Conservation (phyloP, 2,888 invertebrate species). For the Callinectes sapidus region DNA sequence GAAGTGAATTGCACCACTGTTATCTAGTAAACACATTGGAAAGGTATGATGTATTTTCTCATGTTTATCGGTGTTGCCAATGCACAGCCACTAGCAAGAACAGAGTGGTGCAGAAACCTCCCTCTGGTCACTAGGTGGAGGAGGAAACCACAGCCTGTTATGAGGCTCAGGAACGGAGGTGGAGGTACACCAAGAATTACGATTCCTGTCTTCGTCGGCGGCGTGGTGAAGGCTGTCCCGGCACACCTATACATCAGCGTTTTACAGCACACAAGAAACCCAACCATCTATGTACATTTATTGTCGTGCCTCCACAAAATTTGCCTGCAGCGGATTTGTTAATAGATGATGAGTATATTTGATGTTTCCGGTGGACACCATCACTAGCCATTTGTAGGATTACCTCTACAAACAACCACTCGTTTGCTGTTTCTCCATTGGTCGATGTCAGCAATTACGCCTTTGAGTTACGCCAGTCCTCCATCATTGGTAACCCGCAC, state of each 20-base stretch:
- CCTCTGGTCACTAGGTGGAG: background rate
- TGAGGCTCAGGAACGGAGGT: background rate
- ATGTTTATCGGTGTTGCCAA: no score
- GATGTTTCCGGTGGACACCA: slow-evolving; percentile 53
- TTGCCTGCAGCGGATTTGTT: background rate
- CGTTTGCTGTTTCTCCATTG: slow-evolving; percentile 49
- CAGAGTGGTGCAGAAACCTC: no score
- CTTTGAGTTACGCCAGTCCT: slow-evolving; percentile 46
- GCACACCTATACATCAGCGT: background rate
- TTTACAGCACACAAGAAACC: background rate
- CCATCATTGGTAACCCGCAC: slow-evolving; percentile 45
- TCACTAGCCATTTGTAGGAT: slow-evolving; percentile 43
- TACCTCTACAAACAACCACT: slow-evolving; percentile 57
- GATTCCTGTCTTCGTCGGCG: background rate
- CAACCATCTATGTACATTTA: slow-evolving; percentile 4
- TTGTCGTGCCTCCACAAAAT: background rate
- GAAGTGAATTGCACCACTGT: no score
- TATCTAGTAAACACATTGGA: no score
- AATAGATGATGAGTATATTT: slow-evolving; percentile 34
- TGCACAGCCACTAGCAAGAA: no score
- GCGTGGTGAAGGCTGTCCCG: background rate
- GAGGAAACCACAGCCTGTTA: background rate
- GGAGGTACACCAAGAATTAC: background rate
- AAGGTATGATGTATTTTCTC: no score
- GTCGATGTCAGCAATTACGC: slow-evolving; percentile 48